These are phyloP conservation scores for Iphiclides podalirius DNA, from an alignment of 2,888 invertebrate species.

Conservation along the genomic window DNA sequence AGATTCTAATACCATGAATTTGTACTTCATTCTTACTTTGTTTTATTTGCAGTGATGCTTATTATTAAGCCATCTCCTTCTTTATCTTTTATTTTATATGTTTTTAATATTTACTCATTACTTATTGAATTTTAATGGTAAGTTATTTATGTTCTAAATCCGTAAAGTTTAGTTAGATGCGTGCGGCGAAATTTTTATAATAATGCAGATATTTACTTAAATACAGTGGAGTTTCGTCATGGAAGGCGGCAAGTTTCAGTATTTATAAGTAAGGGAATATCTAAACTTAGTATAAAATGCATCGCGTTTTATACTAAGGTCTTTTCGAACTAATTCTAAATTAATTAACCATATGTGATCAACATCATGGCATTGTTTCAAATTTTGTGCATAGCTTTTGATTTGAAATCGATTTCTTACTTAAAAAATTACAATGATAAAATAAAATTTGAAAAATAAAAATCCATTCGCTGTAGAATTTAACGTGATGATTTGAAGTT, in stretches of 20 bases:
- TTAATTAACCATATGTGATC: background rate
- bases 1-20: slow-evolving; percentile 11
- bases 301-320: background rate
- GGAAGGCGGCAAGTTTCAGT: background rate
- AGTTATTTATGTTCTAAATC: too few relatives aligned
- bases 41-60: too few relatives aligned
- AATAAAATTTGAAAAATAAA: too few relatives aligned
- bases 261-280: background rate
- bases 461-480: too few relatives aligned
- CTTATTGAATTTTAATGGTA: background rate
- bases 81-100: background rate
- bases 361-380: background rate
- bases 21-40: too few relatives aligned
- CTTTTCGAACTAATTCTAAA: background rate
- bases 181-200: too few relatives aligned
- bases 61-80: background rate
- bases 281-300: slow-evolving; percentile 1
- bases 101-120: background rate
- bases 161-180: too few relatives aligned
- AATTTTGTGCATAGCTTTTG: background rate
- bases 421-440: too few relatives aligned
- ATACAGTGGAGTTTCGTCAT: background rate
- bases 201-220: too few relatives aligned
- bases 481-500: too few relatives aligned
- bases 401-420: background rate